Base-by-base conservation (phyloP, 2,797 vertebrate species). In the Enteromius afrohamiltoni region DNA sequence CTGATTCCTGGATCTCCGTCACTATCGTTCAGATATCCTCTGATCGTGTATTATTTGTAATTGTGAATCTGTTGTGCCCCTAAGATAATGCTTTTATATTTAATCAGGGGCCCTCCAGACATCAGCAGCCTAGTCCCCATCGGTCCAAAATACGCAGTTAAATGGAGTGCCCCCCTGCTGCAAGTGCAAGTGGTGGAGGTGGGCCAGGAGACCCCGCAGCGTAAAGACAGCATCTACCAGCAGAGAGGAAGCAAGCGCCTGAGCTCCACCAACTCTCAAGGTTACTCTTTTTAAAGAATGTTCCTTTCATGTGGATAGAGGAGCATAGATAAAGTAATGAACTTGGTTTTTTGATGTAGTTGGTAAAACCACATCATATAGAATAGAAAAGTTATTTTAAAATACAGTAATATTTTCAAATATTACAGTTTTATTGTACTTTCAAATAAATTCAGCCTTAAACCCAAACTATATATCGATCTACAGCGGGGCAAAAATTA, bases 111-210 rank as follows among this genome's bases (percentile, higher is more conserved):
- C 13, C 95, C 96, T 82, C 92, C 96, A 65, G 96, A 98, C 87
- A 94, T 97, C 88, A 95, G 94, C 91, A 96, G 95, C 89, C 90
- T 98, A 88, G 96, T 97, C 88, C 96, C 96, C 0, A 89, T 96
- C 55, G 97, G 96, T 49, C 96, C 96, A 10, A 96, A 94, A 86
- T 98, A 97, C 10, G 93, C 95, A 1, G 92, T 97, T 87, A 98
- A 98, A 93, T 98, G 97, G 97, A 96, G 94, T 64, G 92, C 94
- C 0, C 92, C 96, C 0, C 91, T 98, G 68, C 93, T 94, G 0
- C 96, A 97, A 91, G 95, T 96, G n/a, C 95, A 97, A 86, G 97
- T 97, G 88, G 95, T 96, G 77, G 97, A 98, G 86, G 96, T 96
- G 82, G 97, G 97, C 3, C 96, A 96, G 91, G 96, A 98, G 45